phyloP scores from a whole-genome alignment of 2,797 vertebrate species.

The Sparidentex hasta region DNA sequence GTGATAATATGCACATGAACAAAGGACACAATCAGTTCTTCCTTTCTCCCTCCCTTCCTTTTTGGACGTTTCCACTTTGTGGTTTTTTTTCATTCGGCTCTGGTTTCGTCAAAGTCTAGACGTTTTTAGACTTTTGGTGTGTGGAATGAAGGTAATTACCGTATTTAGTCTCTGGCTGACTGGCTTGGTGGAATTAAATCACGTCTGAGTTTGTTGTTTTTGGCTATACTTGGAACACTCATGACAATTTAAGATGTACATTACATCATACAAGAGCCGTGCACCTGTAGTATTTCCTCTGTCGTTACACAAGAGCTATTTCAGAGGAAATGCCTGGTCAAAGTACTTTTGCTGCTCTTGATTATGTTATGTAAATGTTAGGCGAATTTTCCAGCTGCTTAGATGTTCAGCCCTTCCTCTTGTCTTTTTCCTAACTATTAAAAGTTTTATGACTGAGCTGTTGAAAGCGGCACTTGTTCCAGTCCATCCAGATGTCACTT shows the following conservation, averaged over 20 bases:
- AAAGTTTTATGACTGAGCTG: slow-evolving; percentile 8
- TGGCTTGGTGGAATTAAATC: slow-evolving; percentile 36
- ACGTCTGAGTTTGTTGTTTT: slow-evolving; percentile 44
- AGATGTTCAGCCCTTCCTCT: slow-evolving; percentile 25
- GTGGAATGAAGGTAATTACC: slow-evolving; percentile 57
- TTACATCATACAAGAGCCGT: slow-evolving; percentile 47
- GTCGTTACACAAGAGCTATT: slow-evolving; percentile 21
- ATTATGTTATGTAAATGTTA: slow-evolving; percentile 51
- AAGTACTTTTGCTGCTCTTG: slow-evolving; percentile 32
- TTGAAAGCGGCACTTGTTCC: slow-evolving; percentile 10
- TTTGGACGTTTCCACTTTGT: slow-evolving; percentile 45
- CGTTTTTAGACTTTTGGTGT: slow-evolving; percentile 43
- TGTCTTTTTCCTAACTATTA: slow-evolving; percentile 9
- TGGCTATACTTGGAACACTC: slow-evolving; percentile 42
- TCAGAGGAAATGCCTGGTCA: slow-evolving; percentile 56
- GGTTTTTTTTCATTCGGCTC: slow-evolving; percentile 25
- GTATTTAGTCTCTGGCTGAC: slow-evolving; percentile 59
- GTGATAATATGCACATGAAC: slow-evolving; percentile 19
- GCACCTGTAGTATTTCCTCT: slow-evolving; percentile 50
- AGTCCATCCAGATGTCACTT: background rate
- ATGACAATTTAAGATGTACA: slow-evolving; percentile 27
- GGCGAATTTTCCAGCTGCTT: slow-evolving; percentile 33
- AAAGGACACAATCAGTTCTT: slow-evolving; percentile 31
- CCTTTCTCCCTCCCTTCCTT: slow-evolving; percentile 2
- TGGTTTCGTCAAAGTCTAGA: slow-evolving; percentile 1